Evolutionary conservation across 2,888 invertebrate species (phyloP), one percentile per base, ranked within the genome.

Genomic region (Drosophila percnosoma): DNA sequence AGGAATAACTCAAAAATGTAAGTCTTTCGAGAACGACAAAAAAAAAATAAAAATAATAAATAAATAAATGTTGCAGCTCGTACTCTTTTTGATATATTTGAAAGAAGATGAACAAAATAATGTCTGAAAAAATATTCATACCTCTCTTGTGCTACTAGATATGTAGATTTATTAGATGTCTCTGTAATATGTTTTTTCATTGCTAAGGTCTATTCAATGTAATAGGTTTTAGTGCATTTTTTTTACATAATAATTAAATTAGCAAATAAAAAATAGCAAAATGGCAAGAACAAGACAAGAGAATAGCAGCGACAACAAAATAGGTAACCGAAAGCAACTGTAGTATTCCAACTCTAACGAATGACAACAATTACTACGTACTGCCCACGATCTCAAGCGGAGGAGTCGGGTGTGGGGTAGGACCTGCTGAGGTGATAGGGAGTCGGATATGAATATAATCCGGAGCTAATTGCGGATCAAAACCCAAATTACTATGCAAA

Each of bases 401-500:
- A 60, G 62, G 59, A 36, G 40, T 70, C 61, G 65, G 52, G 5
- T 27, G 55, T 52, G 69, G 68, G 24, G 27, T 52, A 31, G 75
- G 75, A 60, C 48, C 75, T 54, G 52, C 70, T 61, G 76, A 77
- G 53, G 48, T 65, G 24, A 42, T 57, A 33, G 66, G 66, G 2
- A 61, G 42, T 31, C 2, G n/a, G 51, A 33, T 70, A 83, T 45
- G 69, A 87, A 21, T 97, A 97, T 92, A 95, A 95, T 83, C 98
- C 98, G 24, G 97, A 97, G 89, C 94, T 98, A 60, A 95, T 93
- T 90, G 95, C 96, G 70, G 93, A 94, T 63, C 95, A 97, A 89
- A 98, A 98, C 94, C 97, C 96, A 33, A 96, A 96, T 92, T 98
- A 98, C 92, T 98, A 96, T 92, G 96, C 96, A 85, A 95, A 95